phyloP scores from a whole-genome alignment of 2,113 vertebrate genomes.

The Megaceryle torquata region DNA sequence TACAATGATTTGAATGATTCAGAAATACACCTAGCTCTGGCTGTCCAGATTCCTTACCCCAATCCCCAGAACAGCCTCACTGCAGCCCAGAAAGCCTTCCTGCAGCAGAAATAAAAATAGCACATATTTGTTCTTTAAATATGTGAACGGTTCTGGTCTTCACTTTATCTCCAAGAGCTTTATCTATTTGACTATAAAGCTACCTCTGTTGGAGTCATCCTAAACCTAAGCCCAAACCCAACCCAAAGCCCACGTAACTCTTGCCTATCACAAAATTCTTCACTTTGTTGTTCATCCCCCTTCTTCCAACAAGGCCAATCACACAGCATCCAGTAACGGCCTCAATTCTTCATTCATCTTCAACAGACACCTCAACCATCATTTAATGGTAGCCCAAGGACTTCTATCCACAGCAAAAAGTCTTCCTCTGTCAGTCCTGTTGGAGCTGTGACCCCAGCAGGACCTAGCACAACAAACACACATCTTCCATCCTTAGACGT shows the following conservation, averaged over 20 bases:
- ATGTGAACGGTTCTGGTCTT: background rate
- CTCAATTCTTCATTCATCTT: background rate
- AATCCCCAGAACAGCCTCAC: background rate
- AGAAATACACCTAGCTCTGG: background rate
- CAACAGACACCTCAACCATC: background rate
- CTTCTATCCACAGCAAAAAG: background rate
- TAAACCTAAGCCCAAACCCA: background rate
- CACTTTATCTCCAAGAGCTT: constrained; percentile 18
- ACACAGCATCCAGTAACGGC: background rate
- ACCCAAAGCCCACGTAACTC: background rate
- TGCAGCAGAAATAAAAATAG: background rate
- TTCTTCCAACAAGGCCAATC: background rate
- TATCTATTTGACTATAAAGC: background rate
- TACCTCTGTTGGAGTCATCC: background rate
- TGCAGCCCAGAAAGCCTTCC: background rate
- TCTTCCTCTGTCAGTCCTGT: background rate
- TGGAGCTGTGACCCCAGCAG: background rate
- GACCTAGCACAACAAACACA: background rate
- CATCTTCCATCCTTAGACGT: background rate
- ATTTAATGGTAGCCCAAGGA: background rate
- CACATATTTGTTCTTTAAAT: background rate
- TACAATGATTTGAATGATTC: background rate
- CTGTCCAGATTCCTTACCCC: background rate
- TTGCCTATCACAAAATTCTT: background rate
- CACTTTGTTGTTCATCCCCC: background rate